Base-by-base conservation (phyloP, 2,113 vertebrate species). In the Echinops telfairi region DNA sequence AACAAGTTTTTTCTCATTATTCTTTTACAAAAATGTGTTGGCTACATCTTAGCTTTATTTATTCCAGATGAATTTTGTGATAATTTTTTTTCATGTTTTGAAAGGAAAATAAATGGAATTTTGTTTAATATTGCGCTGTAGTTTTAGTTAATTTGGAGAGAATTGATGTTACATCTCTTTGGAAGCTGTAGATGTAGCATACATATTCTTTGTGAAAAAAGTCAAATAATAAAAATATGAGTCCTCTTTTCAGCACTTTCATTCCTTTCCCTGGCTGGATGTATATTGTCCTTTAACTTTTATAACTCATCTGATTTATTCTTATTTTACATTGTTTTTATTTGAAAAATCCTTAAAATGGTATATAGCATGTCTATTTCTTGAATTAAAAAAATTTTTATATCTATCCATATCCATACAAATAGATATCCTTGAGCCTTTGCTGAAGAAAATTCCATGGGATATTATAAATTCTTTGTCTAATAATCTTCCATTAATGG, bases 21-120 rank as follows among this genome's bases (percentile, higher is more conserved):
- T 73, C 53, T 91, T 89, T 82, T 68, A 77, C 5, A 91, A 75
- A 95, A 86, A 86, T 83, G 31, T 78, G 22, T 75, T 93, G 38
- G 31, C 36, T 83, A 57, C 36, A 53, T 66, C 86, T 92, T 47
- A 83, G 36, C 29, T 75, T 79, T 80, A 90, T 86, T 43, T 93
- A 53, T 1, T 10, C 58, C 66, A 58, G 38, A 89, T 78, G 76
- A 78, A 78, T 0, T 29, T 16, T 78, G 23, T 29, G 40, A 89
- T 89, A 62, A 88, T 58, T 29, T 29, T 91, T 91, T 91, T 36
- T 91, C 36, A 91, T 33, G 4, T 83, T 89, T 85, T 83, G 31
- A 93, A 94, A 95, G 86, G 62, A 86, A 89, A 94, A 83, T 20
- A 68, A 60, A 81, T 73, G 60, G 27, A 84, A 53, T 93, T 88